Conservation (phyloP, 2,797 vertebrate species). For the Sebastes miniatus region DNA sequence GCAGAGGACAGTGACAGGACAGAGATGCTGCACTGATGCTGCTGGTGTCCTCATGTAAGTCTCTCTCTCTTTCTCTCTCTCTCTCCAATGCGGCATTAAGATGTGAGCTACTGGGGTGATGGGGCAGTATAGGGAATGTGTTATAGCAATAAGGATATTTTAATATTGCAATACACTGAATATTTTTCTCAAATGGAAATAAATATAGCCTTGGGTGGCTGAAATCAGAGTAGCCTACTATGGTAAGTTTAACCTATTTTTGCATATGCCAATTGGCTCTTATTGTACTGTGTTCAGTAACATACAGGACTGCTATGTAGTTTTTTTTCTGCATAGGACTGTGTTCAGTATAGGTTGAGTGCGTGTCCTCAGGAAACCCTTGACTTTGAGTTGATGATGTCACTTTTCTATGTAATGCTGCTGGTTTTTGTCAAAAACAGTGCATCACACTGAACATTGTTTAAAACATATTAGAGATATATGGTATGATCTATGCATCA, state of each 20-base stretch:
- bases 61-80: background rate
- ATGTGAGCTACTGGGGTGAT: slow-evolving; percentile 16
- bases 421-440: background rate
- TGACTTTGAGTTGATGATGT: slow-evolving; percentile 69
- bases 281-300: background rate
- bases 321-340: background rate
- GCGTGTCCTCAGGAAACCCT: slow-evolving; percentile 18
- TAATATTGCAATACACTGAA: background rate
- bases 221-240: background rate
- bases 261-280: background rate
- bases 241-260: slow-evolving; percentile 36
- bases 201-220: background rate
- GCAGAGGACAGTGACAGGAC: slow-evolving; percentile 29
- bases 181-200: background rate
- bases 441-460: slow-evolving; percentile 14
- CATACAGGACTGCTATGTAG: background rate
- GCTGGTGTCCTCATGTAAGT: slow-evolving; percentile 42
- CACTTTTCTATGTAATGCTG: slow-evolving; percentile 31
- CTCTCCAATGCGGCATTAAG: slow-evolving; percentile 63
- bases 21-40: slow-evolving; percentile 54
- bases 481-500: background rate
- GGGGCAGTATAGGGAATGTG: background rate
- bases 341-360: background rate
- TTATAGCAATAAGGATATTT: background rate
- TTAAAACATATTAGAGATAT: background rate